Evolutionary conservation across 2,888 invertebrate genomes (phyloP), one percentile per base, ranked within the genome.

Genomic region (Pterobdella sp.): DNA sequence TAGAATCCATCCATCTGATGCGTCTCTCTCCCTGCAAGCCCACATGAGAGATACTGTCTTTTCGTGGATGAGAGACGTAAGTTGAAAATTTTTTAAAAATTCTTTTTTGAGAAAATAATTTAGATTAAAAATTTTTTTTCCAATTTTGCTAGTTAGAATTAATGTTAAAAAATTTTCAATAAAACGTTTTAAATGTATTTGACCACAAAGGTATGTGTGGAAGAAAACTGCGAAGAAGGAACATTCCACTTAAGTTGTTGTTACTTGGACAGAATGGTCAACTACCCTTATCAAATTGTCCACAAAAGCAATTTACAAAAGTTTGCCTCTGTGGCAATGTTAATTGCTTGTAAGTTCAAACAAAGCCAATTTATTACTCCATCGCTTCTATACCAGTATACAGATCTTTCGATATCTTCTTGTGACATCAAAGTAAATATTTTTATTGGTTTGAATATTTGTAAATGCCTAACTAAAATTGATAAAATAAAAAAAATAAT

Each of bases 301-400:
- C 26, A 26, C 52, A 69, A 69, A 52, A 29, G 29, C 26, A 69
- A 69, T 37, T 52, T 69, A n/a, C 69, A 69, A 18, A 69, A 31
- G 49, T 69, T n/a, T 26, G 69, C 69, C n/a, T 26, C 69, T 1
- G 69, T 69, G 32, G 26, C 31, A 26, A 69, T 69, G 69, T 37
- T 49, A 29, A 42, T 69, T 31, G 37, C 69, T 37, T 69, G 52
- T 29, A 69, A 69, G 49, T 49, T 69, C 29, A 49, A 69, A 29
- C 69, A 69, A 26, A 32, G 52, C n/a, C n/a, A 52, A n/a, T 29
- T 49, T 10, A 1, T 69, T 10, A 18, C 37, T 26, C n/a, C 49
- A 10, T 49, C 49, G 22, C 49, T 49, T 31, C 52, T 69, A 4
- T 29, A 29, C 52, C 42, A 69, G 29, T 69, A 69, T 52, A 69